Conservation (phyloP, 2,797 vertebrate genomes). For the Myotis pilosus region DNA sequence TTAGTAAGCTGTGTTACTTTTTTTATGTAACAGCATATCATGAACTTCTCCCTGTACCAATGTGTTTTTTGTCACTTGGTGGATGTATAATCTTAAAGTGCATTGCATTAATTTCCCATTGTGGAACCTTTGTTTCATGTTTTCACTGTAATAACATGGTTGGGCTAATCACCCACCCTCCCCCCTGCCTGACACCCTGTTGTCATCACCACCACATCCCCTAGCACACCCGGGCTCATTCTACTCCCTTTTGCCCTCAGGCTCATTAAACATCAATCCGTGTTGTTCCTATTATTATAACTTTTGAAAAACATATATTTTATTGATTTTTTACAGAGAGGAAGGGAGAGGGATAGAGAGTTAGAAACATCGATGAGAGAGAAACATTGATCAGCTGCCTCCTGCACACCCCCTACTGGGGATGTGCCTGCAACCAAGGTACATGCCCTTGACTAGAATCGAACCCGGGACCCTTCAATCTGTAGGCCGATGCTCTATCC, state of each 20-base stretch:
- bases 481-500: no score
- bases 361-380: no score
- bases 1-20: neutral
- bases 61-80: neutral
- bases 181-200: rapidly evolving
- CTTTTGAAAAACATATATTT: neutral
- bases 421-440: no score
- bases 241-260: neutral
- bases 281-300: neutral
- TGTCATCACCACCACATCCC: no score
- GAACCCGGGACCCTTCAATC: no score
- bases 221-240: rapidly evolving
- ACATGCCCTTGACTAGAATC: no score
- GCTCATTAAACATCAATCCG: neutral
- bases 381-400: no score
- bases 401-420: no score
- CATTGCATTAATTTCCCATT: neutral
- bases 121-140: neutral
- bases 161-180: neutral
- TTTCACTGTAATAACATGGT: neutral
- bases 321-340: no score
- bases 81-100: neutral
- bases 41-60: neutral
- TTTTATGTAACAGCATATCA: neutral
- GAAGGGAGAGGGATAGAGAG: no score